Evolutionary conservation across 1,140 invertebrate species (phyloP), one percentile per base, ranked within the genome.

Genomic region (Drosophila pseudoobscura): DNA sequence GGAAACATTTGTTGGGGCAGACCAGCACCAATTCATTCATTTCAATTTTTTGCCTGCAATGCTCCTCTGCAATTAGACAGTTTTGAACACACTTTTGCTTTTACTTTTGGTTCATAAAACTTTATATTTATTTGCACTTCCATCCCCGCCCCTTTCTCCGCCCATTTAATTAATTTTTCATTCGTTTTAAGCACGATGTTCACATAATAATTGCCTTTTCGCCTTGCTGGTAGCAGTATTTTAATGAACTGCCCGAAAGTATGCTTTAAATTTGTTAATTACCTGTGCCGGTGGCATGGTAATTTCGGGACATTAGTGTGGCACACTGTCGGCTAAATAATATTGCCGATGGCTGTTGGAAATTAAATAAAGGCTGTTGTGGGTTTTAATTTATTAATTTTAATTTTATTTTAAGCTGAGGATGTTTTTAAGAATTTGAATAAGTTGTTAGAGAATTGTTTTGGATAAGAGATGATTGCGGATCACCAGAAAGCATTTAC

Each of bases 241-340:
- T 45, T 20, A n/a, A 43, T n/a, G 6, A 51, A 31, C 59, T 47
- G 82, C 82, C 74, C 24, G 11, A 62, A 75, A 87, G 82, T 71
- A 78, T 85, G 82, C 83, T 72, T n/a, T 46, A 35, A 41, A 74
- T 50, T 39, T 58, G 11, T 31, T 3, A 5, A n/a, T 35, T 0
- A 17, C 2, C n/a, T 39, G 4, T 8, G 46, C 46, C 17, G 39
- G 39, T 41, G 31, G n/a, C 8, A 13, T 31, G 22, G 6, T 13
- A 11, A 39, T 55, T 15, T 1, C 7, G 31, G 22, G 53, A 58
- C 46, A 44, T 24, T 20, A 83, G 47, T 76, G 75, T 84, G 9
- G 0, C 0, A 24, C 65, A 68, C 9, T 43, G 43, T 1, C 17
- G 44, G 65, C 6, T n/a, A 11, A 11, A 13, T 4, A 39, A 39